Evolutionary conservation across 2,113 vertebrate species (phyloP), one percentile per base, ranked within the genome.

Genomic region (Acinonyx jubatus): DNA sequence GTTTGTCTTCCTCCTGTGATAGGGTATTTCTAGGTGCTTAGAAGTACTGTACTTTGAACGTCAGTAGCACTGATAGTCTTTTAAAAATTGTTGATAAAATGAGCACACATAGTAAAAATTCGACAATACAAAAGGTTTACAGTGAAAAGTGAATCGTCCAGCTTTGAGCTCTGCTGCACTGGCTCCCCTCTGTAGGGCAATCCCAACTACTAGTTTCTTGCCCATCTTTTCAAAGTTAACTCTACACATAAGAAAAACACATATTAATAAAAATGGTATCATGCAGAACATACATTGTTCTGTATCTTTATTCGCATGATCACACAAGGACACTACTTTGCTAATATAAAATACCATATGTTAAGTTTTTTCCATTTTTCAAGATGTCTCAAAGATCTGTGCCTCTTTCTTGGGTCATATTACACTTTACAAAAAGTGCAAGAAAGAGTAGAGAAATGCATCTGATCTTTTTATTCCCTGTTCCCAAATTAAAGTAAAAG

Each of bases 401-500:
- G 29, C 65, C 31, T 29, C 45, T 66, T 25, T 84, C 74, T 69
- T 29, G 18, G 21, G 18, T 78, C 7, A 55, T 80, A 14, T 52
- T 89, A 19, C 50, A 19, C 38, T 82, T 85, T 57, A 68, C 80
- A 4, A 86, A 86, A 89, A 71, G 31, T 79, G 16, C 19, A 88
- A 66, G 41, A 95, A 93, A 19, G 19, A 88, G 16, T 63, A 81
- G 66, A 92, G 33, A 48, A 38, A 80, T 41, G 9, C 84, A 23
- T 88, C n/a, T 66, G 14, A 4, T 45, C 19, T 81, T 89, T 48
- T 69, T 92, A 45, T 38, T 89, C 25, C 31, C 7, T 27, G 3
- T 65, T 94, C 69, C 73, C 33, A 90, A 76, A 73, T 92, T 82
- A 96, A 94, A 91, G n/a, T 87, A 73, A 73, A 94, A 50, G 29